phyloP scores from a whole-genome alignment of 2,113 vertebrate genomes.

The Asarcornis scutulata region DNA sequence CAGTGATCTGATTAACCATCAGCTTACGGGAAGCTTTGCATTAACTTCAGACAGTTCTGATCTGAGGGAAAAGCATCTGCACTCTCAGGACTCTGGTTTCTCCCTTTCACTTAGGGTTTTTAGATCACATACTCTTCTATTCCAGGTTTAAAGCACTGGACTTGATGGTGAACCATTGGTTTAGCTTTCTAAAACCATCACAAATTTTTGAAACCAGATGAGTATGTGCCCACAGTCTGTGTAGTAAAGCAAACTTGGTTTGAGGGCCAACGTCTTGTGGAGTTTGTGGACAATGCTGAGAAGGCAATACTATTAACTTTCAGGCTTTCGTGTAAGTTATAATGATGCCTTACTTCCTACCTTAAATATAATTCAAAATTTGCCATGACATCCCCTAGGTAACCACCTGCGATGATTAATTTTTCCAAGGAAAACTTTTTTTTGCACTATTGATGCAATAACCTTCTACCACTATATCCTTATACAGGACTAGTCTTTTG shows the following conservation, averaged over 20 bases:
- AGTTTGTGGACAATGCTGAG: neutral
- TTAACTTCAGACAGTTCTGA: neutral
- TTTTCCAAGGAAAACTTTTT: neutral
- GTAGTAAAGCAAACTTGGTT: neutral
- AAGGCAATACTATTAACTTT: neutral
- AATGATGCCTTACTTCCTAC: neutral
- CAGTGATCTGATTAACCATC: neutral
- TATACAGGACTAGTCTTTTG: neutral
- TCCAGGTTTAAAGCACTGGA: neutral
- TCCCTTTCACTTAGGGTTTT: neutral
- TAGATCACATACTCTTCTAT: neutral
- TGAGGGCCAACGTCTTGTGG: neutral
- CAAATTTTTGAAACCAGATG: neutral
- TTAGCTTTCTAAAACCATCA: neutral
- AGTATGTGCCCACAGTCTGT: neutral
- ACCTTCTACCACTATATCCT: neutral
- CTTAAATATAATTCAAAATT: neutral
- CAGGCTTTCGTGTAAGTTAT: neutral
- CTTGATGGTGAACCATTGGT: neutral
- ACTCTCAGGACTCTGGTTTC: neutral
- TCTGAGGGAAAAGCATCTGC: neutral
- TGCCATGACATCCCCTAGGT: neutral
- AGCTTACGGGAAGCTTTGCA: neutral
- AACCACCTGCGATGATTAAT: neutral
- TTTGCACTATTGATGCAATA: neutral